These are phyloP conservation scores for Microctonus brassicae DNA, from an alignment of 2,888 invertebrate species.

Conservation along the genomic window DNA sequence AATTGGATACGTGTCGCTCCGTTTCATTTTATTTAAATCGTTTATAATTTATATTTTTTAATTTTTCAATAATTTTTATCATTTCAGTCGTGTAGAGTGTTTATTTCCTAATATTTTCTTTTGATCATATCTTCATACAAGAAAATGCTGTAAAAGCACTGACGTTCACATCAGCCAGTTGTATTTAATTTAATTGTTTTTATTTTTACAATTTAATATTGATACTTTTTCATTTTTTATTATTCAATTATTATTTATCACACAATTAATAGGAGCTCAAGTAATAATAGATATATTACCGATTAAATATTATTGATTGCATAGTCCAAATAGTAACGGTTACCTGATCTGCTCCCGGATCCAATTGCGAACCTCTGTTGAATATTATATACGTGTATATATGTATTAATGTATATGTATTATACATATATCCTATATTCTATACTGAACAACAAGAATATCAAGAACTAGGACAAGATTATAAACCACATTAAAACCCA, in stretches of 20 bases:
- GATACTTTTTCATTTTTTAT: neutral
- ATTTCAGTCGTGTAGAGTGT: neutral
- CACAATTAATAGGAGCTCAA: neutral
- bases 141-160: neutral
- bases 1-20: neutral
- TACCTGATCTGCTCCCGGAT: slow-evolving; percentile 26
- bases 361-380: slow-evolving; percentile 26
- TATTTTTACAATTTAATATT: neutral
- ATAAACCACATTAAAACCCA: neutral
- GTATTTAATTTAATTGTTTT: neutral
- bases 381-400: neutral
- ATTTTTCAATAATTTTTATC: neutral
- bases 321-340: slow-evolving; percentile 15
- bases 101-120: neutral
- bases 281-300: neutral
- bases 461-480: slow-evolving; percentile 17
- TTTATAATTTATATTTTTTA: neutral
- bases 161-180: neutral
- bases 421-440: too few species aligned
- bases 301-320: neutral
- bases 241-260: neutral
- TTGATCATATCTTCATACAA: neutral
- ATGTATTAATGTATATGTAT: too few species aligned
- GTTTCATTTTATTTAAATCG: neutral
- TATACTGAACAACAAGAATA: neutral